phyloP scores from a whole-genome alignment of 2,113 vertebrate species.

The Calyptomena viridis region DNA sequence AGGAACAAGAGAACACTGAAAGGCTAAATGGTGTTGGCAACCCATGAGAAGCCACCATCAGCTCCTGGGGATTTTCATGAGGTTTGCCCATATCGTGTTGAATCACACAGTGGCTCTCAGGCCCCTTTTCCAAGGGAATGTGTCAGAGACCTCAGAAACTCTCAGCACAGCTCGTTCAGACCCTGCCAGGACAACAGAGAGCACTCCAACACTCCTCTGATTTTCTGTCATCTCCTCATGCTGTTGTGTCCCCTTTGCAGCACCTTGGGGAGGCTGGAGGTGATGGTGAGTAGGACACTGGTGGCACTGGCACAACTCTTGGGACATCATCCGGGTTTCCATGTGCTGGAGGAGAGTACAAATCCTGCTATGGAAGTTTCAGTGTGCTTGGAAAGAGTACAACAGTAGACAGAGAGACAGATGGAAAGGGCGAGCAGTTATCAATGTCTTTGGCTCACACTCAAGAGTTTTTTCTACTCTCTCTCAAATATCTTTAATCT shows the following conservation, averaged over 20 bases:
- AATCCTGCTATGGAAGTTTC: not conserved
- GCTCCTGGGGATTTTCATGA: not conserved
- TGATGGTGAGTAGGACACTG: not conserved
- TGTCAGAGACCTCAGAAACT: not conserved
- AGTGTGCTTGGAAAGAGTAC: not conserved
- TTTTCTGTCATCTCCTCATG: fast-evolving
- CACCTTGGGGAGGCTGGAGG: not conserved
- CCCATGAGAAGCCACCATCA: not conserved
- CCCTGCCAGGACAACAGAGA: not conserved
- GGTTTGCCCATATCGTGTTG: not conserved
- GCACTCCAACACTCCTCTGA: fast-evolving
- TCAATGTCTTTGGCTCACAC: slow-evolving; percentile 14
- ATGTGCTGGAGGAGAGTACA: not conserved
- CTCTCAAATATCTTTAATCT: not conserved
- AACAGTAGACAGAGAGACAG: slow-evolving; percentile 3
- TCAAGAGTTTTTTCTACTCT: not conserved
- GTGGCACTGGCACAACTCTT: not conserved
- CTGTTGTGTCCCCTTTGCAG: not conserved
- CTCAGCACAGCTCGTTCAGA: not conserved
- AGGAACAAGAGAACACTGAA: not conserved
- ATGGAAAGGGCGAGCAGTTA: slow-evolving; percentile 35
- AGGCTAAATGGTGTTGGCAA: not conserved
- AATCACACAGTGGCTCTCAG: not conserved
- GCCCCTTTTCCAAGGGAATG: not conserved
- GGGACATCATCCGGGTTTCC: fast-evolving